phyloP scores from a whole-genome alignment of 2,888 invertebrate species.

The Apamea anceps region DNA sequence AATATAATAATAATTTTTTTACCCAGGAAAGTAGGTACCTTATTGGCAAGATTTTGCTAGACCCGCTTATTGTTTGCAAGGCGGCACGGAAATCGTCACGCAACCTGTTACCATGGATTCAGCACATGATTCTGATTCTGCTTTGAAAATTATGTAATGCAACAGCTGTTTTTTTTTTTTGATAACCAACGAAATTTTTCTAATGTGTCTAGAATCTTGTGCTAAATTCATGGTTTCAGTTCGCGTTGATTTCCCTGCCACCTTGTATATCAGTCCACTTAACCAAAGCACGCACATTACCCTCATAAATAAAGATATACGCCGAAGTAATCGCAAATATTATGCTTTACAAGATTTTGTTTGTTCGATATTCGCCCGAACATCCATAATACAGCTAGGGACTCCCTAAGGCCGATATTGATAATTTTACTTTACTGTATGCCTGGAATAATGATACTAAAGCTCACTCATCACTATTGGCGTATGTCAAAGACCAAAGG shows the following conservation, averaged over 20 bases:
- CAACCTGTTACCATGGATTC: too few relatives aligned
- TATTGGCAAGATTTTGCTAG: too few relatives aligned
- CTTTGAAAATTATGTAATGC: too few relatives aligned
- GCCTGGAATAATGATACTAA: neutral
- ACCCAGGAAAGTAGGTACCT: too few relatives aligned
- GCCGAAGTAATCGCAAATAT: constrained; percentile 6
- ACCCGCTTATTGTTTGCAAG: too few relatives aligned
- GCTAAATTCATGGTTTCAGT: neutral
- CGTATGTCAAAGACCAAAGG: neutral
- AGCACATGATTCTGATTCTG: too few relatives aligned
- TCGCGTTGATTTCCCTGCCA: neutral
- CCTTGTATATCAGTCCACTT: too few relatives aligned
- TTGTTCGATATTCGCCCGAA: neutral
- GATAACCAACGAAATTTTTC: too few relatives aligned
- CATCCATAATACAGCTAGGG: neutral
- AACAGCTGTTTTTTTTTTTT: too few relatives aligned
- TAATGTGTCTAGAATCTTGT: too few relatives aligned
- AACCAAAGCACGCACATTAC: neutral
- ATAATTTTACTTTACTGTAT: neutral
- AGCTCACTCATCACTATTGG: neutral
- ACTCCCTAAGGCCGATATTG: constrained; percentile 1
- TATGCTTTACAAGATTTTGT: constrained; percentile 7
- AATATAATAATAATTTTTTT: too few relatives aligned
- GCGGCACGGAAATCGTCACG: too few relatives aligned
- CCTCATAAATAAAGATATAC: neutral